These are phyloP conservation scores for Apodemia zela DNA, from an alignment of 2,888 invertebrate genomes.

Conservation along the genomic window DNA sequence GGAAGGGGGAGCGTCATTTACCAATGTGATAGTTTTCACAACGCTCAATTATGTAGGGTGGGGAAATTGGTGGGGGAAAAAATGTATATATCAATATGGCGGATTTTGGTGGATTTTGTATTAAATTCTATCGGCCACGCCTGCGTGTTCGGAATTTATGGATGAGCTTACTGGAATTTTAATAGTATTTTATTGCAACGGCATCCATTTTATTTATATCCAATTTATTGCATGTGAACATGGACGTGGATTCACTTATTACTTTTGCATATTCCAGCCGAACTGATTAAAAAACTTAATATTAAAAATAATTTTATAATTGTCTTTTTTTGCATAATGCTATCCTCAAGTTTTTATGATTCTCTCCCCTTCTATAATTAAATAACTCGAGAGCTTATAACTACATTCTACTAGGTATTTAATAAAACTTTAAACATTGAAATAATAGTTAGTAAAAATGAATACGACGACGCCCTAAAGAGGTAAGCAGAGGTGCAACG, in stretches of 20 bases:
- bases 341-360: constrained; percentile 17
- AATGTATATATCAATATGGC: constrained; percentile 71
- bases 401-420: background rate
- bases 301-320: background rate
- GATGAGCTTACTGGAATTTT: constrained; percentile 45
- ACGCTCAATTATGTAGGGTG: constrained; percentile 72
- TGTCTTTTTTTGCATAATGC: constrained; percentile 14
- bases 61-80: constrained; percentile 58
- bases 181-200: constrained; percentile 47
- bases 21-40: constrained; percentile 78
- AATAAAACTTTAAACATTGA: background rate
- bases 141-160: constrained; percentile 57
- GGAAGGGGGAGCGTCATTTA: constrained; percentile 59
- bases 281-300: background rate
- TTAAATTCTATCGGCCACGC: constrained; percentile 72
- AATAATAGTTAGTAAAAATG: background rate
- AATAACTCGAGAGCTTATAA: constrained; percentile 6
- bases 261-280: background rate
- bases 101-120: constrained; percentile 65
- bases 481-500: too few relatives aligned
- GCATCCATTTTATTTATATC: constrained; percentile 36
- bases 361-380: constrained; percentile 6
- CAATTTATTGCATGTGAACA: constrained; percentile 21
- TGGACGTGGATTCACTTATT: constrained; percentile 13
- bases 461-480: background rate